phyloP scores from a whole-genome alignment of 2,797 vertebrate species.

The Nyctalus aviator region DNA sequence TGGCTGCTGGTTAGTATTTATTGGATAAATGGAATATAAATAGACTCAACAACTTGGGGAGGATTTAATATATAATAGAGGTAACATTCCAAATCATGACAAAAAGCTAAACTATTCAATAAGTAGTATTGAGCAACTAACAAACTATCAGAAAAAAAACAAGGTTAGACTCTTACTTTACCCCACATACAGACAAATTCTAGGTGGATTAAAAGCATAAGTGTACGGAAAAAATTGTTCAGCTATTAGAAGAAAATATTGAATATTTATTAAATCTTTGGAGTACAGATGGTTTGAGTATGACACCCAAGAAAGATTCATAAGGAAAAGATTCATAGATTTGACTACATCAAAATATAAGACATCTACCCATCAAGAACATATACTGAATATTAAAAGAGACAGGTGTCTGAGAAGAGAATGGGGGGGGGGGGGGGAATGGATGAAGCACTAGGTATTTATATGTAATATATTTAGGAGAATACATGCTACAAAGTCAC shows the following conservation, averaged over 20 bases:
- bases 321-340: background rate
- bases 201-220: conserved; percentile 1
- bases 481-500: background rate
- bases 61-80: background rate
- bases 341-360: conserved; percentile 19
- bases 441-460: background rate
- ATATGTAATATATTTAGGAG: background rate
- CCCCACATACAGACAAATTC: background rate
- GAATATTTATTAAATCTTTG: conserved; percentile 7
- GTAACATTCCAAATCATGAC: conserved; percentile 7
- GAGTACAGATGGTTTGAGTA: background rate
- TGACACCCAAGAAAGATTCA: conserved; percentile 7
- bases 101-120: background rate
- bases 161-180: conserved; percentile 1
- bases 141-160: conserved; percentile 17
- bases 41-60: background rate
- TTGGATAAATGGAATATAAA: background rate
- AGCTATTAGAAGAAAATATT: background rate
- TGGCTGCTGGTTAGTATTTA: background rate
- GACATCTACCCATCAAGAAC: background rate
- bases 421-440: too few relatives aligned
- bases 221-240: background rate
- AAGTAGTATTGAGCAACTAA: background rate
- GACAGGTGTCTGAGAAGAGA: background rate
- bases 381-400: background rate